These are phyloP conservation scores for Paracentrotus lividus DNA, from an alignment of 53 echinoderm and acorn worm genomes.

Conservation along the genomic window DNA sequence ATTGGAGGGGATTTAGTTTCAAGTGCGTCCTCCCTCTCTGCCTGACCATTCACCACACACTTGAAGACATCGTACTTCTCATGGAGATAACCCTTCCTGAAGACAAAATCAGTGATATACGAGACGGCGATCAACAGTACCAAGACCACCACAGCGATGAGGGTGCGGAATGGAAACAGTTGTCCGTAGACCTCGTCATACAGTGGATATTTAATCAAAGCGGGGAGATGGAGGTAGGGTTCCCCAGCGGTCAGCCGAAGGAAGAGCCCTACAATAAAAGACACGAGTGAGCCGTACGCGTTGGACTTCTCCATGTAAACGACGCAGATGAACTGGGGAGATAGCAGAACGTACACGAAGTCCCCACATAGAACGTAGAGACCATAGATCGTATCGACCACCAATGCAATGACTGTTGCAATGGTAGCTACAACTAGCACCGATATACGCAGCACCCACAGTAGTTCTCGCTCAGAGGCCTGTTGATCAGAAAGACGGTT, in stretches of 20 bases:
- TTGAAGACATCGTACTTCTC: slow-evolving; percentile 78
- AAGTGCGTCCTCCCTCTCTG: too few relatives aligned
- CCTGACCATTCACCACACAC: slow-evolving; percentile 75
- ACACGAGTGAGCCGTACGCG: slow-evolving; percentile 82
- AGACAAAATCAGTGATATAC: slow-evolving; percentile 74
- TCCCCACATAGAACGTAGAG: slow-evolving; percentile 75
- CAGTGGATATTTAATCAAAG: slow-evolving; percentile 84
- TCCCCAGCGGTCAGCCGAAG: slow-evolving; percentile 82
- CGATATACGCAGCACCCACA: slow-evolving; percentile 65
- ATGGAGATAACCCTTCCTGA: slow-evolving; percentile 59
- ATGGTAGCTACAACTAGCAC: slow-evolving; percentile 53
- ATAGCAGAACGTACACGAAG: slow-evolving; percentile 75
- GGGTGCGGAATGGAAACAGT: slow-evolving; percentile 87
- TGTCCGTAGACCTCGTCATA: slow-evolving; percentile 78
- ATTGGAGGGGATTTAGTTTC: too few relatives aligned
- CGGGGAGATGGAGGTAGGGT: slow-evolving; percentile 64
- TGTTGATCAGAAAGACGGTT: too few relatives aligned
- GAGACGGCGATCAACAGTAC: slow-evolving; percentile 76
- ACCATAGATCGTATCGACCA: slow-evolving; percentile 70
- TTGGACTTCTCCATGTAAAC: slow-evolving; percentile 76
- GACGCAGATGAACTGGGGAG: slow-evolving; percentile 74
- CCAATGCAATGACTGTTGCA: slow-evolving; percentile 66
- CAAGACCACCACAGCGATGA: slow-evolving; percentile 72
- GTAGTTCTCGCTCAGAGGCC: slow-evolving; percentile 72
- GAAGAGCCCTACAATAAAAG: slow-evolving; percentile 79